phyloP scores from a whole-genome alignment of 2,797 vertebrate species.

The Podarcis siculus region DNA sequence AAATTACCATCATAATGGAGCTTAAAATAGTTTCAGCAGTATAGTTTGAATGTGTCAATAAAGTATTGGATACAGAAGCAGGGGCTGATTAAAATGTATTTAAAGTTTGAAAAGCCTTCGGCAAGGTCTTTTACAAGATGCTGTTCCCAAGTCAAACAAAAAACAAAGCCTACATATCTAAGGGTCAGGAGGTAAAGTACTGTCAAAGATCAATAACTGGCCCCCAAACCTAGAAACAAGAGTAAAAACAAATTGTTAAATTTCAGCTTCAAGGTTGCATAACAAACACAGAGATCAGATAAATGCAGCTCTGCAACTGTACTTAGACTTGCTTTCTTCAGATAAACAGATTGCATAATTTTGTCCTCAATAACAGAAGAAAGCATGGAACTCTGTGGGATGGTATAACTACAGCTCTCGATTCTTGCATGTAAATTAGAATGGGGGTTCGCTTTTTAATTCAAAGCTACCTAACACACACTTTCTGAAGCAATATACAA shows the following conservation, averaged over 20 bases:
- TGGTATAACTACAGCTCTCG: not conserved
- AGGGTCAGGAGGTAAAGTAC: not conserved
- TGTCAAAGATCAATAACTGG: not conserved
- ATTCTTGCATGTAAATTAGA: not conserved
- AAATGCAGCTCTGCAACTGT: not conserved
- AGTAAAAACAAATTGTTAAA: not conserved
- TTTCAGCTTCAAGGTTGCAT: not conserved
- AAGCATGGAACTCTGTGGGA: not conserved
- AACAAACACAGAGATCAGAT: not conserved
- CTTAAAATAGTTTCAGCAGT: conserved; percentile 19
- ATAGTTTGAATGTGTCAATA: conserved; percentile 18
- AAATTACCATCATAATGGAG: conserved; percentile 39
- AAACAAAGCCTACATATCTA: not conserved
- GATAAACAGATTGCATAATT: not conserved
- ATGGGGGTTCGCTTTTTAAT: too few species aligned
- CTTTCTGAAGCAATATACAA: too few species aligned
- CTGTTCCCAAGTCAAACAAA: not conserved
- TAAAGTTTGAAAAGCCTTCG: conserved; percentile 21
- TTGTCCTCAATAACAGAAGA: not conserved
- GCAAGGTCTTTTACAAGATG: conserved; percentile 9
- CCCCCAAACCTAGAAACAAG: not conserved
- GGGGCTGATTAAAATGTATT: conserved; percentile 22
- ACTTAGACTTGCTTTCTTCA: not conserved
- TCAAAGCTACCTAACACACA: too few species aligned
- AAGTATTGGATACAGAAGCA: conserved; percentile 14